Evolutionary conservation across 2,888 invertebrate species (phyloP), one percentile per base, ranked within the genome.

Genomic region (Rhimphoctona megacephalus): DNA sequence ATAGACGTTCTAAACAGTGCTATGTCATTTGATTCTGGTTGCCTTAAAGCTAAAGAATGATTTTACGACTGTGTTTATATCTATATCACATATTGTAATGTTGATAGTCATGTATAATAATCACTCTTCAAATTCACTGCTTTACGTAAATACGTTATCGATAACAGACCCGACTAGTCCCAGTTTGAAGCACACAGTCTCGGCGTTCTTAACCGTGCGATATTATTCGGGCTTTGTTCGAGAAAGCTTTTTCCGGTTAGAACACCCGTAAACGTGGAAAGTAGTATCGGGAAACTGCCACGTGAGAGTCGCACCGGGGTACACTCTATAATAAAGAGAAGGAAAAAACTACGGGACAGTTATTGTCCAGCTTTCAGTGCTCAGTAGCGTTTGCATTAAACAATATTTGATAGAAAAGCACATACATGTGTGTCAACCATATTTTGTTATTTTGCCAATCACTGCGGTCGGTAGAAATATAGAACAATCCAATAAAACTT

Each of bases 211-310:
- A 19, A 57, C 8, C 36, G 61, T 49, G 30, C 70, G 72, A 76
- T 72, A 69, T 70, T 85, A 72, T 74, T 81, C 69, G 43, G 43
- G 76, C 46, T 73, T 77, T 67, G 80, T 77, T 83, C 69, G 77
- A 67, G 77, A 85, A 81, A 81, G 77, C 67, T 57, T 54, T 69
- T 22, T 33, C 22, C 76, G 83, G 69, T 39, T 54, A 79, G 69
- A 69, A 54, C 78, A 54, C 30, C 52, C 39, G 67, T 22, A 69
- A 79, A 74, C 49, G 49, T 64, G 70, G 43, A 70, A 86, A 66
- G 54, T 46, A 19, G 57, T 83, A 86, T 86, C 67, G 86, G 83
- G 25, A 81, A 86, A 86, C 86, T 80, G 86, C 81, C 86, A 80
- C 36, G 46, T 17, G 30, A 30, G 70, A 46, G 46, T 30, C 46